Conservation (phyloP, 2,888 invertebrate species). For the Amphipoea lucens region DNA sequence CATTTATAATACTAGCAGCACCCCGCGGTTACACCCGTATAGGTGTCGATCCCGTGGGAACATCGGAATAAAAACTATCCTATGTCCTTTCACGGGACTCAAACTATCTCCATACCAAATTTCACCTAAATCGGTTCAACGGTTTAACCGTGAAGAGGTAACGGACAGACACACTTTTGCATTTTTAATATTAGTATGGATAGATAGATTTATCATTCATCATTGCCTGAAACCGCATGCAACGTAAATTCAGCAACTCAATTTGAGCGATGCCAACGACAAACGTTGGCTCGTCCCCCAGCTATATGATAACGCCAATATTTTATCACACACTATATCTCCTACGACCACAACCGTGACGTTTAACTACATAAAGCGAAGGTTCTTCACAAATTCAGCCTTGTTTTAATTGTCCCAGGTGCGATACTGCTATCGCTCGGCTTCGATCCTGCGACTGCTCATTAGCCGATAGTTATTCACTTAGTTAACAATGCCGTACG, state of each 20-base stretch:
- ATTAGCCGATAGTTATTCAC: slow-evolving; percentile 86
- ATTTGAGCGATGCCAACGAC: not conserved
- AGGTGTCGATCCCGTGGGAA: too few relatives aligned
- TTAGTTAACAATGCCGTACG: slow-evolving; percentile 75
- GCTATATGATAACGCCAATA: not conserved
- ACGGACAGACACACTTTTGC: too few relatives aligned
- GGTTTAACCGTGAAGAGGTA: too few relatives aligned
- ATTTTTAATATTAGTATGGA: too few relatives aligned
- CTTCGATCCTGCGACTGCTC: slow-evolving; percentile 77
- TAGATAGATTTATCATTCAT: not conserved
- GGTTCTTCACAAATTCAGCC: slow-evolving; percentile 52
- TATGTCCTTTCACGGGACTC: too few relatives aligned
- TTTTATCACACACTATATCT: not conserved
- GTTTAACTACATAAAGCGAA: slow-evolving; percentile 24
- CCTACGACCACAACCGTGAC: not conserved
- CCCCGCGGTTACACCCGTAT: too few relatives aligned
- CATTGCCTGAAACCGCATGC: too few relatives aligned
- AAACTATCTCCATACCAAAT: too few relatives aligned
- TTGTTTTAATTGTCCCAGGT: slow-evolving; percentile 65
- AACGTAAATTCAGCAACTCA: not conserved
- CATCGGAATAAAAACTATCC: too few relatives aligned
- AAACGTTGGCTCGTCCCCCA: not conserved
- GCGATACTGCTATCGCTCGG: slow-evolving; percentile 60
- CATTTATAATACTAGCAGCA: too few relatives aligned
- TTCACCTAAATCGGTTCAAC: too few relatives aligned